phyloP scores from a whole-genome alignment of 2,888 invertebrate species.

The Gastracanthus pulcherrimus region DNA sequence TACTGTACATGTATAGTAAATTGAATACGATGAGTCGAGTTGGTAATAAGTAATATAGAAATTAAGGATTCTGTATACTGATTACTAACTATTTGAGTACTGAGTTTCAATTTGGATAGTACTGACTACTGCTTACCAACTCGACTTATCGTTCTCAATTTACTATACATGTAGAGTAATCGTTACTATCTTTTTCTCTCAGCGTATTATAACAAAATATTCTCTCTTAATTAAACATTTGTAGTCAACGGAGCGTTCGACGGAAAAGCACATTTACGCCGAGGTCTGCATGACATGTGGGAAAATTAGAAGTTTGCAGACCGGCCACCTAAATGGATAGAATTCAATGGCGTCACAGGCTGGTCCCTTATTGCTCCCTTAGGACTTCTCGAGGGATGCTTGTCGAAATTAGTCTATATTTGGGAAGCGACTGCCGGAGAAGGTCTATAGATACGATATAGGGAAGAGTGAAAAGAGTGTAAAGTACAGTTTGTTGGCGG shows the following conservation, averaged over 20 bases:
- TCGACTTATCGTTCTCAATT: not conserved
- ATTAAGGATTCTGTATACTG: no score
- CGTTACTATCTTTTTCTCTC: no score
- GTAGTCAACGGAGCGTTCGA: not conserved
- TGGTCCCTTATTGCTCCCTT: conserved; percentile 70
- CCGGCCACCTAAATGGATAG: conserved; percentile 68
- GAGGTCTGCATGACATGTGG: conserved; percentile 61
- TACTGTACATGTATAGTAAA: no score
- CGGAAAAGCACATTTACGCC: not conserved
- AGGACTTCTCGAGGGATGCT: conserved; percentile 69
- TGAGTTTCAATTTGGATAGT: no score
- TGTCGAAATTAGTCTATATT: conserved; percentile 74
- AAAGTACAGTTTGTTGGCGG: not conserved
- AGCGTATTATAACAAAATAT: no score
- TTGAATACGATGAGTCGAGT: no score
- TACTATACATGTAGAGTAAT: no score
- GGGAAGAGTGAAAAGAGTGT: conserved; percentile 18
- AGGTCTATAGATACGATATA: conserved; percentile 61
- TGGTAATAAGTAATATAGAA: no score
- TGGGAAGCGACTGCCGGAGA: conserved; percentile 59
- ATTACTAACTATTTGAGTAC: no score
- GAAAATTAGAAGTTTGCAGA: conserved; percentile 70
- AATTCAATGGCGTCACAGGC: conserved; percentile 69
- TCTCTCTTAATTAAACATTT: not conserved
- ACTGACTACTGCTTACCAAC: no score